A percentile compares a stretch with the other conserved stretches of the same genome.
phyloP scores from a whole-genome alignment of 2,113 vertebrate genomes.

The Turdus rufiventris region DNA sequence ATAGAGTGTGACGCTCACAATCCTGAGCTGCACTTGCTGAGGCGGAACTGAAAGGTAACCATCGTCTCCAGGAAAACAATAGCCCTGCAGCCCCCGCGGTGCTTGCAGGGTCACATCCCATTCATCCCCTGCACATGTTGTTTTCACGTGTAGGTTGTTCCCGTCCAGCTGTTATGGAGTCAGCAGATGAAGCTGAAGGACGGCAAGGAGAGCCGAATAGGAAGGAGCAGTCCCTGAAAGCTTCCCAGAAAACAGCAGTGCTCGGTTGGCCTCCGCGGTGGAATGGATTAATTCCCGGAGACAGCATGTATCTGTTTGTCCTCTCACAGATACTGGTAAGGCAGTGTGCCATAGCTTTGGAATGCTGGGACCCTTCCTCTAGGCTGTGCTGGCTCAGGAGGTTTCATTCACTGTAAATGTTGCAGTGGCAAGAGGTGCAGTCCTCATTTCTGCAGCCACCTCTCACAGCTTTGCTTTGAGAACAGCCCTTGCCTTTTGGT shows the following conservation, averaged over 20 bases:
- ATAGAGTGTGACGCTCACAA: constrained; percentile 66
- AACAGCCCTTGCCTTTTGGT: background rate
- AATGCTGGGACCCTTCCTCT: background rate
- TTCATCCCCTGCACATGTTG: background rate
- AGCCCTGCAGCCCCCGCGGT: background rate
- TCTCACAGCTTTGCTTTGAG: background rate
- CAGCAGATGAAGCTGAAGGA: constrained; percentile 55
- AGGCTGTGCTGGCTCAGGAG: background rate
- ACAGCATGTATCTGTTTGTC: constrained; percentile 79
- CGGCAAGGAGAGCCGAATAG: constrained; percentile 31
- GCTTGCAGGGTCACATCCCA: background rate
- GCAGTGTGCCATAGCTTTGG: background rate
- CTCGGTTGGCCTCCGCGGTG: constrained; percentile 66
- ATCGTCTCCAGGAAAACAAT: constrained; percentile 1
- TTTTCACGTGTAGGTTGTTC: constrained; percentile 56
- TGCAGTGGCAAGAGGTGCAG: background rate
- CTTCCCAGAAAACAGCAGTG: constrained; percentile 59
- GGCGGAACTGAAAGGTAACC: constrained; percentile 50
- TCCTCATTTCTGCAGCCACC: background rate
- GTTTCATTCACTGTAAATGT: background rate
- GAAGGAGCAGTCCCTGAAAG: constrained; percentile 59
- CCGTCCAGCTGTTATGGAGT: constrained; percentile 67
- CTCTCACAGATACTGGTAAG: constrained; percentile 90
- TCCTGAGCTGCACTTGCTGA: constrained; percentile 55
- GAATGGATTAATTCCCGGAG: constrained; percentile 78